Percentiles rank a stretch among this genome's conserved stretches.
phyloP scores from a whole-genome alignment of 1,140 invertebrate genomes.

The Harpegnathos saltator region DNA sequence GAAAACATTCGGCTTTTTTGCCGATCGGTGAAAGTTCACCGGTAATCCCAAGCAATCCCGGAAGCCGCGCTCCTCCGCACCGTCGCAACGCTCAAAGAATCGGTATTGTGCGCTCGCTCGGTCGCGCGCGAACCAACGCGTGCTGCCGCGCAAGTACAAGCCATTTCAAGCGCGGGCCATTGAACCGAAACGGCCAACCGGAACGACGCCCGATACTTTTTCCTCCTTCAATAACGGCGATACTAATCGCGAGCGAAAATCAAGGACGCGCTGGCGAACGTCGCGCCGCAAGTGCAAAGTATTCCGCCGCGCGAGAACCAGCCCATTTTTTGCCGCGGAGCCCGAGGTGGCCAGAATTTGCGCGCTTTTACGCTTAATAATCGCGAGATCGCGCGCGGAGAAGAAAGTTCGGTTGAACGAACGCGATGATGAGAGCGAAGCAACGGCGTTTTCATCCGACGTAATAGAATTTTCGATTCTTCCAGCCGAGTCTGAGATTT shows the following conservation, averaged over 20 bases:
- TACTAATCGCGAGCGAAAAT: conserved; percentile 57
- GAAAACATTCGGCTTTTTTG: conserved; percentile 43
- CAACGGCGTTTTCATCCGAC: too few species aligned
- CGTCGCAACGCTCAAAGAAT: conserved; percentile 47
- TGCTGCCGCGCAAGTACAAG: conserved; percentile 57
- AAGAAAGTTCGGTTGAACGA: too few species aligned
- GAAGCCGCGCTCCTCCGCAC: conserved; percentile 43
- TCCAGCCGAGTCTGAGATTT: too few species aligned
- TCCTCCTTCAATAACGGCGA: conserved; percentile 57
- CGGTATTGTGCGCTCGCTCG: conserved; percentile 72
- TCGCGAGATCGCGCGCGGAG: conserved; percentile 32
- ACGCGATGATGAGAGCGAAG: too few species aligned
- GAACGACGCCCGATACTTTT: conserved; percentile 57
- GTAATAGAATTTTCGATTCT: too few species aligned
- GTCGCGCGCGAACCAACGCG: conserved; percentile 72
- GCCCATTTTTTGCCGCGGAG: not conserved
- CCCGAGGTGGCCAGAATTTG: not conserved
- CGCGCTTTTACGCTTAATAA: conserved; percentile 64
- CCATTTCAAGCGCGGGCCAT: conserved; percentile 48
- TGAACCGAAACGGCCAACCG: conserved; percentile 54
- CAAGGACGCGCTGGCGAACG: conserved; percentile 47
- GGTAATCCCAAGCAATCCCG: conserved; percentile 59
- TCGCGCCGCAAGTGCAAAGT: conserved; percentile 19
- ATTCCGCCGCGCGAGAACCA: not conserved
- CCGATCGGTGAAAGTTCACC: conserved; percentile 56